Percentiles rank a stretch among this genome's conserved stretches.
These are phyloP conservation scores for Pterocles orientalis DNA, from an alignment of 2,113 vertebrate genomes.

Conservation along the genomic window DNA sequence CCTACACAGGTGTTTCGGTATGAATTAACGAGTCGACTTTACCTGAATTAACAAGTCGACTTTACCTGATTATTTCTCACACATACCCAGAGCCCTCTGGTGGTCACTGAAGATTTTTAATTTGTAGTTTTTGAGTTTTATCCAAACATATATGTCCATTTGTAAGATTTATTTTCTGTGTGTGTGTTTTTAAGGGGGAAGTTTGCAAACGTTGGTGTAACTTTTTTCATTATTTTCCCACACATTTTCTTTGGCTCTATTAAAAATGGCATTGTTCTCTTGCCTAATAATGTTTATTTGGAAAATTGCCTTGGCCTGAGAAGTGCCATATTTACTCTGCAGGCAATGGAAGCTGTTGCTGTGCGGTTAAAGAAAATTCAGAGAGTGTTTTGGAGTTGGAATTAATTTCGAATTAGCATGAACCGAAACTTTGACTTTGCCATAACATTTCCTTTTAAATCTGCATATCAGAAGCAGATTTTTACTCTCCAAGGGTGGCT, in stretches of 20 bases:
- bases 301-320: slow-evolving; percentile 29
- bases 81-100: slow-evolving; percentile 49
- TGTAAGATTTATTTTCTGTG: neutral
- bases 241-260: neutral
- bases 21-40: too few relatives aligned
- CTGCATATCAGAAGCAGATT: neutral
- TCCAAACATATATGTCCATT: neutral
- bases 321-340: slow-evolving; percentile 16
- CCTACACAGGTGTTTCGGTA: neutral
- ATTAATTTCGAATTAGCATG: neutral
- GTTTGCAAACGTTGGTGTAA: neutral
- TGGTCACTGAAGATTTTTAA: neutral
- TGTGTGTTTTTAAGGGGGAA: neutral
- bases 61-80: slow-evolving; percentile 32
- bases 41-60: slow-evolving; percentile 14
- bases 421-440: neutral
- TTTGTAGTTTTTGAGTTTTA: neutral
- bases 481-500: neutral
- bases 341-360: slow-evolving; percentile 1
- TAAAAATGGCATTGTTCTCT: neutral
- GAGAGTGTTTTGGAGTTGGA: neutral
- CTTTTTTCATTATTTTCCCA: neutral
- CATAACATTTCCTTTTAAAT: neutral
- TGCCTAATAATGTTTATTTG: neutral
- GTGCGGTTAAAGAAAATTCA: slow-evolving; percentile 13